phyloP scores from a whole-genome alignment of 2,888 invertebrate species.

The Neoascia interrupta region DNA sequence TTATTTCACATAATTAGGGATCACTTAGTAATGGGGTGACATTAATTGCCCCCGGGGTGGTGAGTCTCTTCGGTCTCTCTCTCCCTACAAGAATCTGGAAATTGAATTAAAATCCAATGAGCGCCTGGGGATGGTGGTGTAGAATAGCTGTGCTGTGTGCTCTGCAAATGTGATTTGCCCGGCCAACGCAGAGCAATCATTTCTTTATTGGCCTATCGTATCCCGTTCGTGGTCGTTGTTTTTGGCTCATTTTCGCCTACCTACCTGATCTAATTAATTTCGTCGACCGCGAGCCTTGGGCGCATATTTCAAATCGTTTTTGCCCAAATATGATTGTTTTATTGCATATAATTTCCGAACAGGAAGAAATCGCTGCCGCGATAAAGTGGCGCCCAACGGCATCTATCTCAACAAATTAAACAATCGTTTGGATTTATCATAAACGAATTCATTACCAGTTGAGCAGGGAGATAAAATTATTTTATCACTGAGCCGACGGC shows the following conservation, averaged over 20 bases:
- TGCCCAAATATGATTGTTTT: slow-evolving; percentile 5
- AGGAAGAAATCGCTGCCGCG: background rate
- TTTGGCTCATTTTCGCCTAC: slow-evolving; percentile 5
- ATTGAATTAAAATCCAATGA: slow-evolving; percentile 50
- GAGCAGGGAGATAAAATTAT: slow-evolving; percentile 40
- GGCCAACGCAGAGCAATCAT: slow-evolving; percentile 7
- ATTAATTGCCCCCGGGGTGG: slow-evolving; percentile 78
- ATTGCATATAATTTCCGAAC: background rate
- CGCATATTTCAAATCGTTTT: no score
- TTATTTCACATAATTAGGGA: slow-evolving; percentile 80
- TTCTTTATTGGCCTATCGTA: slow-evolving; percentile 4
- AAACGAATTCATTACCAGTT: slow-evolving; percentile 45
- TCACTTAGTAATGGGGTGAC: slow-evolving; percentile 80
- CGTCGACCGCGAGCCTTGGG: no score
- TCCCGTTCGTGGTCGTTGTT: background rate
- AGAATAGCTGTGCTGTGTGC: background rate
- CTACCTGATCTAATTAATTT: slow-evolving; percentile 28
- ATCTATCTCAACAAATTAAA: slow-evolving; percentile 9
- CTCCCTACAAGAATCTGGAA: slow-evolving; percentile 29
- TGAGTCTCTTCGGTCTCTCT: slow-evolving; percentile 24
- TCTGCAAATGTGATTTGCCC: slow-evolving; percentile 6
- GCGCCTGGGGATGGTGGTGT: slow-evolving; percentile 7
- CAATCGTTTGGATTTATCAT: slow-evolving; percentile 18
- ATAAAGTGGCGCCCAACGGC: slow-evolving; percentile 6
- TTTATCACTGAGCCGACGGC: slow-evolving; percentile 32